Conservation (phyloP, 2,888 invertebrate species). For the Thelaira solivaga region DNA sequence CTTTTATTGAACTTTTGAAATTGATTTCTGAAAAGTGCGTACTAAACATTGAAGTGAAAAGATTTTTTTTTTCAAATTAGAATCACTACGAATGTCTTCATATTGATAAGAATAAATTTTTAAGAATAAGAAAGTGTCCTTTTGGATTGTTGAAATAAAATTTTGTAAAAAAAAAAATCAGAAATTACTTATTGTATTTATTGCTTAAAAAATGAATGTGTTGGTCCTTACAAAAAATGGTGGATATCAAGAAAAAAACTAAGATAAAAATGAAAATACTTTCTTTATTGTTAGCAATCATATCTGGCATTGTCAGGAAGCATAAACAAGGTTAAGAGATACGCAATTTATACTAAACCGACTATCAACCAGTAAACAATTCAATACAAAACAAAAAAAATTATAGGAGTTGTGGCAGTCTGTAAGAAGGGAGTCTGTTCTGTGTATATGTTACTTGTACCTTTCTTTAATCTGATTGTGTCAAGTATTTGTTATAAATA, state of each 20-base stretch:
- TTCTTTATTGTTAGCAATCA: constrained; percentile 28
- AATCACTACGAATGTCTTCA: too few species aligned
- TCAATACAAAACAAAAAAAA: not conserved
- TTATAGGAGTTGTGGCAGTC: not conserved
- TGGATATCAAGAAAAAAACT: not conserved
- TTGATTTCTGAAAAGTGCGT: too few species aligned
- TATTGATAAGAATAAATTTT: too few species aligned
- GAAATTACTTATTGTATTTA: not conserved
- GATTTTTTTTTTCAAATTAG: too few species aligned
- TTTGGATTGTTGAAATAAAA: too few species aligned
- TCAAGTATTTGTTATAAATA: constrained; percentile 57
- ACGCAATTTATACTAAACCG: not conserved
- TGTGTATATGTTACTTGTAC: constrained; percentile 17
- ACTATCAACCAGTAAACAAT: constrained; percentile 17
- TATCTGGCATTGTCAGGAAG: constrained; percentile 43
- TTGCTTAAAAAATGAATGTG: too few species aligned
- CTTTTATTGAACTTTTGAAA: too few species aligned
- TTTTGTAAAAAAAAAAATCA: not conserved
- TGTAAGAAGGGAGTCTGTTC: too few species aligned
- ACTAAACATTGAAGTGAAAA: too few species aligned
- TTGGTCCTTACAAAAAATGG: constrained; percentile 9
- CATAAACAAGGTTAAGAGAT: constrained; percentile 4
- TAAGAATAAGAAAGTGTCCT: too few species aligned
- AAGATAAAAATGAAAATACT: constrained; percentile 14
- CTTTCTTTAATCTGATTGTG: constrained; percentile 56